Base-by-base conservation (phyloP, 37 sponge, comb jelly and placozoan genomes). In the Chondrilla cf. caribensis region DNA sequence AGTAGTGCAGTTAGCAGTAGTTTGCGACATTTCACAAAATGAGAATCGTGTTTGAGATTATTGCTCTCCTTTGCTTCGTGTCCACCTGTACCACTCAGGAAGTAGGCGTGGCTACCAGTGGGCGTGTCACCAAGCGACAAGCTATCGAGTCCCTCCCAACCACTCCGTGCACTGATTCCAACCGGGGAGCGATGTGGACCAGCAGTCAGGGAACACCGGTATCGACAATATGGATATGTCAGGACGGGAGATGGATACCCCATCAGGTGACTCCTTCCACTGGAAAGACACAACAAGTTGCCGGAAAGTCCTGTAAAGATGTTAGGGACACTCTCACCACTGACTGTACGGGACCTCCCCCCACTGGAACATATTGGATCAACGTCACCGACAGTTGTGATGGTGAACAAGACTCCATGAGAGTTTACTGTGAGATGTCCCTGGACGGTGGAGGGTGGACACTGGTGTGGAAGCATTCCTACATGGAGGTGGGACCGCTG, bases 401-500 rank as follows among this genome's bases (percentile, higher is more conserved):
- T 47, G 51, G 11, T 47, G 51, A 47, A 6, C 6, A 47, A 11
- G 51, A 47, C 9, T 47, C 51, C 11, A 47, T 47, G 51, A 6
- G 51, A 64, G 62, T 58, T n/a, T 60, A 60, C 38, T 80, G 81
- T 60, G 81, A 80, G 24, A 80, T 80, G 62, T 29, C 11, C 0
- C 21, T 60, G 60, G 65, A 60, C 60, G 81, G 81, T 32, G 81
- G 81, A 24, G 81, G 81, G 25, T 80, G 81, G 81, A 80, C 81
- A 33, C 36, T 80, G 36, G 81, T 80, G 24, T 80, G 81, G 81
- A 58, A 80, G 39, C 81, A 80, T 42, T 80, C 81, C 22, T 80
- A 80, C 81, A 80, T 80, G 81, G 81, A 80, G 62, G 62, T 60
- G 18, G 21, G n/a, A 8, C 81, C 81, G 1, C 81, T 80, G 64